Evolutionary conservation across 2,113 vertebrate genomes (phyloP).

Genomic region (Leucosticte australis): DNA sequence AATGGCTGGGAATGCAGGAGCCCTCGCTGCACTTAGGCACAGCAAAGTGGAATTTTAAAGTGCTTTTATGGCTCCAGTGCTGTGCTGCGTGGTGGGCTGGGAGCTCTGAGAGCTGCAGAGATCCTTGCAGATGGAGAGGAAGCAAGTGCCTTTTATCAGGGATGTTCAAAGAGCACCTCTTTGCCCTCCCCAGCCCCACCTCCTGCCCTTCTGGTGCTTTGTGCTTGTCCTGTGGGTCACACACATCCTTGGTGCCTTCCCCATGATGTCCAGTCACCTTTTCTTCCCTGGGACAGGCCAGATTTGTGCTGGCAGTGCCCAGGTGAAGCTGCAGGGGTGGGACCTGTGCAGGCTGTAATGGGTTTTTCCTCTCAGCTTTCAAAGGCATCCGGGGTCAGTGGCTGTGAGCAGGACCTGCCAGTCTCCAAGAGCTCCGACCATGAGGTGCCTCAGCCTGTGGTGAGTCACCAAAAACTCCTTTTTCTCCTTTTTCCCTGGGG

Average conservation of each 20-base stretch:
- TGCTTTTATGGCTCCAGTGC: background rate
- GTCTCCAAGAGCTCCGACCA: background rate
- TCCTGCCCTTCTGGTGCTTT: background rate
- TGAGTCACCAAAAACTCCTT: slow-evolving; percentile 37
- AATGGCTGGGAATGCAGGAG: rapidly evolving
- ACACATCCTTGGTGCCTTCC: background rate
- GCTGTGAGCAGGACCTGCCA: slow-evolving; percentile 30
- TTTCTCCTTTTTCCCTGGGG: background rate
- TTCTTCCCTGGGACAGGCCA: background rate
- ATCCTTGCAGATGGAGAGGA: background rate
- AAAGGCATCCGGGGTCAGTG: slow-evolving; percentile 62
- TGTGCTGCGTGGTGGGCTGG: background rate
- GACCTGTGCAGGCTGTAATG: rapidly evolving
- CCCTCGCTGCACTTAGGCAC: background rate
- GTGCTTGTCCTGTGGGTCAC: background rate
- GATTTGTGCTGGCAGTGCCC: background rate
- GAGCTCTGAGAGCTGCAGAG: background rate
- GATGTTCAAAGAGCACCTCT: background rate
- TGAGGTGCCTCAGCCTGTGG: background rate
- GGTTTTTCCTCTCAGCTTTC: background rate
- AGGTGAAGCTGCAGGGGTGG: background rate
- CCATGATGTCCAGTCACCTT: background rate
- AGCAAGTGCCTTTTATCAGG: background rate
- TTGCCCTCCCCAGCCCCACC: background rate
- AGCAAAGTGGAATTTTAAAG: background rate